Conservation (phyloP, 2,888 invertebrate genomes). For the Schizotus pectinicornis region DNA sequence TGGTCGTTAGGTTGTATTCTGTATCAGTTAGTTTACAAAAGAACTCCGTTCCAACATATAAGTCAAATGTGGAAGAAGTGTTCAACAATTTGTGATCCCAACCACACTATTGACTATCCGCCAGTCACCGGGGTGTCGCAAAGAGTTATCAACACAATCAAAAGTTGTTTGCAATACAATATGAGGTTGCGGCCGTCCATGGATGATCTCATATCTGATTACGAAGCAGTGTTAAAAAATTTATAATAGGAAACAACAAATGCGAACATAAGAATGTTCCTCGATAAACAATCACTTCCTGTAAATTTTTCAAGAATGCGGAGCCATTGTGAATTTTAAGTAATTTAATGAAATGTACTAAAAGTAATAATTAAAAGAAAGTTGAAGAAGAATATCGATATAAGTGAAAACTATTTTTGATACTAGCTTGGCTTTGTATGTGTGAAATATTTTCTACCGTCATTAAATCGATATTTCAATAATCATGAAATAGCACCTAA, state of each 20-base stretch:
- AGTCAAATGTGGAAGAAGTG: slow-evolving; percentile 39
- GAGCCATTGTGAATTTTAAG: too few relatives aligned
- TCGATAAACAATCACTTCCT: too few relatives aligned
- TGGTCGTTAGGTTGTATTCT: slow-evolving; percentile 98
- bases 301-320: too few relatives aligned
- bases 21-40: slow-evolving; percentile 88
- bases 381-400: too few relatives aligned
- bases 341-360: too few relatives aligned
- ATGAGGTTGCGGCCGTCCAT: slow-evolving; percentile 77
- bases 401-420: too few relatives aligned
- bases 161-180: slow-evolving; percentile 76
- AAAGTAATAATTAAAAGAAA: too few relatives aligned
- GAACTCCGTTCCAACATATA: slow-evolving; percentile 89
- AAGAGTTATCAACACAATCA: slow-evolving; percentile 68
- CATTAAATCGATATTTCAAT: too few relatives aligned
- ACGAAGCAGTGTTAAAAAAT: slow-evolving; percentile 34
- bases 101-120: slow-evolving; percentile 77
- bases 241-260: not conserved
- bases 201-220: slow-evolving; percentile 67
- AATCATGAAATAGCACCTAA: too few relatives aligned
- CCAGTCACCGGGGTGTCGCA: slow-evolving; percentile 63
- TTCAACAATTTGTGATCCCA: slow-evolving; percentile 46
- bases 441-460: too few relatives aligned
- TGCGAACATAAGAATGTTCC: too few relatives aligned
- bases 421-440: too few relatives aligned